These are phyloP conservation scores for Parnassius orleans DNA, from an alignment of 2,888 invertebrate species.

Conservation along the genomic window DNA sequence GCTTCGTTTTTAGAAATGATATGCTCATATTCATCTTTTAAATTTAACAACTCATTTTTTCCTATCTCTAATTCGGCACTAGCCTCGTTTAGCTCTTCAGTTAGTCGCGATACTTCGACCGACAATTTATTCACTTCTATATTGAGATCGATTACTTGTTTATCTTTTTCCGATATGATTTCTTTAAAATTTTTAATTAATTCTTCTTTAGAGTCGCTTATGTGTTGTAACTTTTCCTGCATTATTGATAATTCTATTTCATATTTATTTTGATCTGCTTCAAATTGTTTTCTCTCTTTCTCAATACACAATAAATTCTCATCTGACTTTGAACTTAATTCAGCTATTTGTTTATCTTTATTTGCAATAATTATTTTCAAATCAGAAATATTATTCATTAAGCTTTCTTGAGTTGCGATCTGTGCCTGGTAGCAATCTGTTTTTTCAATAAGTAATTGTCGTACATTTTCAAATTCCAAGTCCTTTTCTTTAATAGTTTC, in stretches of 20 bases:
- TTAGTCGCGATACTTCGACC: slow-evolving; percentile 48
- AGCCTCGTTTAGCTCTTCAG: slow-evolving; percentile 59
- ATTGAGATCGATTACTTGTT: slow-evolving; percentile 57
- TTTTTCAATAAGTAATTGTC: slow-evolving; percentile 41
- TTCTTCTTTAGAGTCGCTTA: slow-evolving; percentile 54
- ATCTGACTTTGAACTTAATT: slow-evolving; percentile 38
- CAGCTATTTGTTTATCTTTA: slow-evolving; percentile 42
- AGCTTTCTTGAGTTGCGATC: slow-evolving; percentile 38
- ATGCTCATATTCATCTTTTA: slow-evolving; percentile 56
- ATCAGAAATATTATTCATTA: slow-evolving; percentile 38
- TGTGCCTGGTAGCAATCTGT: slow-evolving; percentile 38
- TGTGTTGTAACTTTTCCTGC: slow-evolving; percentile 66
- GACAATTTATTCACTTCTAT: slow-evolving; percentile 58
- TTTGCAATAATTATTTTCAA: slow-evolving; percentile 39
- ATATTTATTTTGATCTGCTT: slow-evolving; percentile 64
- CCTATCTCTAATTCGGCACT: slow-evolving; percentile 63
- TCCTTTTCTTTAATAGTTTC: slow-evolving; percentile 34
- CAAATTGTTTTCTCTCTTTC: slow-evolving; percentile 61
- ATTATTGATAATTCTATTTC: slow-evolving; percentile 55
- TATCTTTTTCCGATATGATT: slow-evolving; percentile 57
- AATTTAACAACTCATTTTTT: slow-evolving; percentile 53
- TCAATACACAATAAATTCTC: slow-evolving; percentile 40
- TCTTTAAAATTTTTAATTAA: slow-evolving; percentile 52
- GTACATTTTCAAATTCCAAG: slow-evolving; percentile 40
- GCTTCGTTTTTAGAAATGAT: slow-evolving; percentile 46